Percentiles rank a stretch among this genome's conserved stretches.
Conservation (phyloP, 2,113 vertebrate species). For the Apeltes quadracus region DNA sequence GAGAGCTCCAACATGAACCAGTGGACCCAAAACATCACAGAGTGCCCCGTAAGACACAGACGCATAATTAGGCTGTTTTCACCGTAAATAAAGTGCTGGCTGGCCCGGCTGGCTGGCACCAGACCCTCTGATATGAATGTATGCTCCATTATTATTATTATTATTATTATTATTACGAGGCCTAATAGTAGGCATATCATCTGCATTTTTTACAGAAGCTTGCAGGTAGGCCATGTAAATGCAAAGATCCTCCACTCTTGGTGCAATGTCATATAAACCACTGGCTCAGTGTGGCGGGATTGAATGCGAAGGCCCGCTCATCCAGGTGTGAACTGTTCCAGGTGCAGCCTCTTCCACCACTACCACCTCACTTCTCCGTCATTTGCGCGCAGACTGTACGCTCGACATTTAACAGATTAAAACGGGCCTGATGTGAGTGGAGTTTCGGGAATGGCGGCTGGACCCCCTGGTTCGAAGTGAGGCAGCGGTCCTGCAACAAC, state of each 20-base stretch:
- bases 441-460: constrained; percentile 96
- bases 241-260: too few species aligned
- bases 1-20: constrained; percentile 92
- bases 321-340: constrained; percentile 96
- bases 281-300: constrained; percentile 88
- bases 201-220: too few species aligned
- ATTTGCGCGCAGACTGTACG: too few species aligned
- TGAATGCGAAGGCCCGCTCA: constrained; percentile 85
- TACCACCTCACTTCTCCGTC: not conserved
- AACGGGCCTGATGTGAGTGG: too few species aligned
- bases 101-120: too few species aligned
- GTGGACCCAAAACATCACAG: constrained; percentile 91
- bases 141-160: too few species aligned
- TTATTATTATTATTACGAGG: too few species aligned
- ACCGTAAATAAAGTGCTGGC: not conserved
- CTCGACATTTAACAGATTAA: too few species aligned
- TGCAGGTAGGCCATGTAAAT: too few species aligned
- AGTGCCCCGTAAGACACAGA: constrained; percentile 88
- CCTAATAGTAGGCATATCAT: too few species aligned
- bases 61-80: not conserved
- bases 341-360: constrained; percentile 74
- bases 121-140: too few species aligned
- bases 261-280: too few species aligned
- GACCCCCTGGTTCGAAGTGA: constrained; percentile 97
- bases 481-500: constrained; percentile 95